Conservation (phyloP, 2,797 vertebrate species). For the Coccyzus lansbergi region DNA sequence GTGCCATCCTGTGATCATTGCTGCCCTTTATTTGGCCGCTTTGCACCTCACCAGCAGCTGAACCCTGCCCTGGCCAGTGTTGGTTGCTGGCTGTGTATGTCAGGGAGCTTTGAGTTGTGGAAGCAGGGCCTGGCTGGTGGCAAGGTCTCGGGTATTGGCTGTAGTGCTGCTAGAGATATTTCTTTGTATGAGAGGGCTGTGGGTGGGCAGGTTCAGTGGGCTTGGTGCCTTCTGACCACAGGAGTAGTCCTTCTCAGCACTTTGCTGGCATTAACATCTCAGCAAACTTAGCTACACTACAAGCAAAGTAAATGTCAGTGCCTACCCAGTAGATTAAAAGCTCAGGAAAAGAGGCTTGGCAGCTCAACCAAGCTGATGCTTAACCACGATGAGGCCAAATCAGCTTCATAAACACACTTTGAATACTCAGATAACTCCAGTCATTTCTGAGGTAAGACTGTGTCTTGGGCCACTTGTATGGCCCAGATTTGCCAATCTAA, state of each 20-base stretch:
- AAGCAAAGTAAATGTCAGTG: constrained; percentile 2
- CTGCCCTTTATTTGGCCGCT: background rate
- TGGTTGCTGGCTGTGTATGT: background rate
- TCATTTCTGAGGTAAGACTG: background rate
- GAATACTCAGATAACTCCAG: background rate
- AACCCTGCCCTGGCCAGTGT: background rate
- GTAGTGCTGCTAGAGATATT: background rate
- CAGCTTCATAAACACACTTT: background rate
- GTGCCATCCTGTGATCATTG: background rate
- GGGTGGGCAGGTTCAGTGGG: background rate
- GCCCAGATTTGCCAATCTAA: background rate
- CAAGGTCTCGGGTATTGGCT: background rate
- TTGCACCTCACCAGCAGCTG: background rate
- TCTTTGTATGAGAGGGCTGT: background rate
- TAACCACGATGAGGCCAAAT: background rate
- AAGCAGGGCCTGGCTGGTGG: background rate
- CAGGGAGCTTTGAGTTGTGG: background rate
- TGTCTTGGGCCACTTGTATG: background rate
- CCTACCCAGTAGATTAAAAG: background rate
- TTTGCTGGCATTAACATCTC: background rate
- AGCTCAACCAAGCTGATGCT: background rate
- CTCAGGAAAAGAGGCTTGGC: background rate
- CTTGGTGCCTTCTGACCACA: background rate
- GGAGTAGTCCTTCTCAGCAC: background rate
- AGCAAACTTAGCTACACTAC: background rate